These are phyloP conservation scores for Alexandromys fortis DNA, from an alignment of 2,113 vertebrate genomes.

Conservation along the genomic window DNA sequence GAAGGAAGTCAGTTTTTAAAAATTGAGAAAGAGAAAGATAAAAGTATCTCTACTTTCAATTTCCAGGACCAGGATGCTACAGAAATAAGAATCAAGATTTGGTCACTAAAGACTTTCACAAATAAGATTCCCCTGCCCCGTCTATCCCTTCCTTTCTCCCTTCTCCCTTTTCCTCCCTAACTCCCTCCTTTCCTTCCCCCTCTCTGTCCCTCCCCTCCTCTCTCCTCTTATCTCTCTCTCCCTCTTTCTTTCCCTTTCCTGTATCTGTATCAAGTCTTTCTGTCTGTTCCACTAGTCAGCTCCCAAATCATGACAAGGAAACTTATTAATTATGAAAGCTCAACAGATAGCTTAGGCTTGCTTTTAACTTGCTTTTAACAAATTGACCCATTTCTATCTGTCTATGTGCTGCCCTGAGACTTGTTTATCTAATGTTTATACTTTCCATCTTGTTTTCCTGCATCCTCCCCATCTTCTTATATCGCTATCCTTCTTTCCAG, in stretches of 20 bases:
- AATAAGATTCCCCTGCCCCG: not conserved
- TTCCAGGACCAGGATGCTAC: not conserved
- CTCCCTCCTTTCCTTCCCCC: too few relatives aligned
- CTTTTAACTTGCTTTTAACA: not conserved
- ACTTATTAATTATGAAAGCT: not conserved
- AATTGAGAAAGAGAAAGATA: not conserved
- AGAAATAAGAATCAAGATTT: not conserved
- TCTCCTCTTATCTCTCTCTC: not conserved
- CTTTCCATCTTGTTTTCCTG: not conserved
- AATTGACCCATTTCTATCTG: not conserved
- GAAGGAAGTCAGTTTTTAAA: not conserved
- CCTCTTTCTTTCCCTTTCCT: not conserved
- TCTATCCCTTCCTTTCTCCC: not conserved
- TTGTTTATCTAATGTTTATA: not conserved
- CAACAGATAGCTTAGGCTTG: not conserved
- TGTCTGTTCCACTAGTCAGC: not conserved
- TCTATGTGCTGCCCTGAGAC: not conserved
- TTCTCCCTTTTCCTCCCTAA: too few relatives aligned
- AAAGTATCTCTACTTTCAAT: not conserved
- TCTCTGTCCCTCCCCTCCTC: not conserved
- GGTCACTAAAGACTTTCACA: not conserved
- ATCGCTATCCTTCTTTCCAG: not conserved
- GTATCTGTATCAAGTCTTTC: not conserved
- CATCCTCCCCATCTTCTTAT: not conserved
- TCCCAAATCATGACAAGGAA: not conserved